Base-by-base conservation (phyloP, 2,113 vertebrate genomes). In the Melozone crissalis region DNA sequence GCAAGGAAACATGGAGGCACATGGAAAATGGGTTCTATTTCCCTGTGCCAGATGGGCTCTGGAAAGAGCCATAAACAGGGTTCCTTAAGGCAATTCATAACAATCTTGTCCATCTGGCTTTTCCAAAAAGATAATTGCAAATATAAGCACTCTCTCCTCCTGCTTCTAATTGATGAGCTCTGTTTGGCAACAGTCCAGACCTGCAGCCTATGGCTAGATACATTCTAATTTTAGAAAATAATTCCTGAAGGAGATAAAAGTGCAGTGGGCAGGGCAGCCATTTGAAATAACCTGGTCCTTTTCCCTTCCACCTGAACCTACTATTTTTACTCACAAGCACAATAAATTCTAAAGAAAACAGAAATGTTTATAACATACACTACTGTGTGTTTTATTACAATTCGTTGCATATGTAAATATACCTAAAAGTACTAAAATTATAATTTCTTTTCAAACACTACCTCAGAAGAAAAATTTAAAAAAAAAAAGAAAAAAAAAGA, bases 121-220 rank as follows among this genome's bases (percentile, higher is more conserved):
- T 93, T 93, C 94, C 87, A 91, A 95, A 97, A 94, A 77, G 81
- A 87, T 96, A 96, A 95, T 77, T 94, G 91, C 89, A 94, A 94
- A 93, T 89, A 94, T 49, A 96, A 95, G 94, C 81, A 91, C 62
- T 79, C 77, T 92, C 62, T 71, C 87, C 93, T 95, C 61, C 91
- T 95, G 89, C 89, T 93, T 87, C 75, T 66, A 86, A 81, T 89
- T 74, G 84, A 94, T 71, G 93, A 95, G 87, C 57, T 95, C 43
- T 10, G 67, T 69, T 74, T 95, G 94, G 93, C 94, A 87, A 65
- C 13, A 69, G 81, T 62, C 93, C 94, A 97, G 89, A 69, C 84
- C 72, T 93, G 84, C 62, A 85, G 84, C 87, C 91, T 93, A 95
- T 93, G 87, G 87, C 82, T 74, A 73, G 81, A 90, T 87, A 74